Percentiles rank a stretch among this genome's conserved stretches.
phyloP scores from a whole-genome alignment of 2,888 invertebrate genomes.

The Clanis bilineata region DNA sequence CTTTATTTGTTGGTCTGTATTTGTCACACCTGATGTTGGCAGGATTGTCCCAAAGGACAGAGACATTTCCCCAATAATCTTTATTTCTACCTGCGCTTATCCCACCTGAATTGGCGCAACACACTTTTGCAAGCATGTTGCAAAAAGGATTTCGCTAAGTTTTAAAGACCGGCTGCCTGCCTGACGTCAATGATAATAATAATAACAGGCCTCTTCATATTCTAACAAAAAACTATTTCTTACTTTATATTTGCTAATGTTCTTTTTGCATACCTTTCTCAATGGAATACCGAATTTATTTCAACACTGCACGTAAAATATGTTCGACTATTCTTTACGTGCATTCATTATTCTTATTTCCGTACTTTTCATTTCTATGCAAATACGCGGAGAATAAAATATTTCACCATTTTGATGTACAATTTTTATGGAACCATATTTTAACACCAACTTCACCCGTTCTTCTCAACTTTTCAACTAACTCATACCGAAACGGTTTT shows the following conservation, averaged over 20 bases:
- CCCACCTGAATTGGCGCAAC: no score
- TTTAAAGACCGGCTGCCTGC: no score
- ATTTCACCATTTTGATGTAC: conserved; percentile 3
- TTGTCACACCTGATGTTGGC: no score
- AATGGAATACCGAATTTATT: background rate
- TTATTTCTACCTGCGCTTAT: no score
- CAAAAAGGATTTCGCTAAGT: no score
- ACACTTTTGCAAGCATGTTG: no score
- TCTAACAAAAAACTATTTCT: background rate
- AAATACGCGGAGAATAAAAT: conserved; percentile 26
- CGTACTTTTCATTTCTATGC: conserved; percentile 32
- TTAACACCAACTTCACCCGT: conserved; percentile 48
- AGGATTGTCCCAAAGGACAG: no score
- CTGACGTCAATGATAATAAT: no score
- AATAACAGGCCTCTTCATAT: no score
- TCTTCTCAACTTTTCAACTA: conserved; percentile 65
- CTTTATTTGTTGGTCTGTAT: no score
- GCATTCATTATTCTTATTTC: background rate
- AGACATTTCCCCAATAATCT: no score
- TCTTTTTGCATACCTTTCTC: background rate
- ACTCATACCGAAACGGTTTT: conserved; percentile 63
- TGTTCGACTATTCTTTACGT: background rate
- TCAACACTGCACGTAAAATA: background rate
- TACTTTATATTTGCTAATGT: background rate
- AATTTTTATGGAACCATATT: conserved; percentile 26